These are phyloP conservation scores for Lerista edwardsae DNA, from an alignment of 2,797 vertebrate genomes.

Conservation along the genomic window DNA sequence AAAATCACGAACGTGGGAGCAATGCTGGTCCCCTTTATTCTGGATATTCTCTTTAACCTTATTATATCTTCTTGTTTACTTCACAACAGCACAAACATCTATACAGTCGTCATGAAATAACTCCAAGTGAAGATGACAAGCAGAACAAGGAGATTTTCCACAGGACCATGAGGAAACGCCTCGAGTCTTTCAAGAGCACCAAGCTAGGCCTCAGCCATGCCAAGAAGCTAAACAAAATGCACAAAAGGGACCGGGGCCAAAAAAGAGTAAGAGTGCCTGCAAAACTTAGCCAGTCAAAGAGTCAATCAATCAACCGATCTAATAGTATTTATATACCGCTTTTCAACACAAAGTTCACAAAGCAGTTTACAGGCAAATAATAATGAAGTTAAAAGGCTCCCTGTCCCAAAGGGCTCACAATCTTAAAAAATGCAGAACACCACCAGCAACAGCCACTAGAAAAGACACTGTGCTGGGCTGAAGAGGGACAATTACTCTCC, in stretches of 20 bases:
- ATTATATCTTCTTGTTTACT: slow-evolving; percentile 2
- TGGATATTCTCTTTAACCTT: neutral
- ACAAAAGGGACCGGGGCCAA: slow-evolving; percentile 85
- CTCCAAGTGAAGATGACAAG: slow-evolving; percentile 85
- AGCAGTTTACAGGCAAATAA: too few relatives aligned
- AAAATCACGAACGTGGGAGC: too few relatives aligned
- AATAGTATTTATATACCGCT: too few relatives aligned
- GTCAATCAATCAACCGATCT: too few relatives aligned
- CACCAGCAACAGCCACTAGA: too few relatives aligned
- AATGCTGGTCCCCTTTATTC: too few relatives aligned
- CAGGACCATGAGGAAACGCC: slow-evolving; percentile 93
- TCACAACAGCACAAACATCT: slow-evolving; percentile 86
- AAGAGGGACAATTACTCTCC: too few relatives aligned
- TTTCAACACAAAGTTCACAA: too few relatives aligned
- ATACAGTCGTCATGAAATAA: slow-evolving; percentile 90
- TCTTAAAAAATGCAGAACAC: too few relatives aligned
- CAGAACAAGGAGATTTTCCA: slow-evolving; percentile 98
- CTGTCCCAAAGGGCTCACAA: too few relatives aligned
- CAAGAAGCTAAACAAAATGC: slow-evolving; percentile 86
- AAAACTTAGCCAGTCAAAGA: neutral
- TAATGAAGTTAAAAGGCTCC: too few relatives aligned
- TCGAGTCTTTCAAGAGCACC: slow-evolving; percentile 94
- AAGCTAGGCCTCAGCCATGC: slow-evolving; percentile 88
- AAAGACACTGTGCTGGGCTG: too few relatives aligned
- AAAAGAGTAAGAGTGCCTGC: slow-evolving; percentile 79